Conservation (phyloP, 2,113 vertebrate species). For the Pelmatolapia mariae region DNA sequence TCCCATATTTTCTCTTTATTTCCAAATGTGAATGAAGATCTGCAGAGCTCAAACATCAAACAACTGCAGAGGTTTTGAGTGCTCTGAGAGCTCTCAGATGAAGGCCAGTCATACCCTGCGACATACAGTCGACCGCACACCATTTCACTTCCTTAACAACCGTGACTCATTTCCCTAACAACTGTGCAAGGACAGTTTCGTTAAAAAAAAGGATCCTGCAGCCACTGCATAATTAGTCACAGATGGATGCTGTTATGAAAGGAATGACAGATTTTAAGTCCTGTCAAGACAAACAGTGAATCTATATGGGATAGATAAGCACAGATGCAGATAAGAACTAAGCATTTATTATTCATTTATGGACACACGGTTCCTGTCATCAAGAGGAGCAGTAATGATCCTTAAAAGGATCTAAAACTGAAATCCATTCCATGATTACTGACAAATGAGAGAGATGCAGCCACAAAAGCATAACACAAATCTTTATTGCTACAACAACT, state of each 20-base stretch:
- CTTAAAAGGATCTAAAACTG: background rate
- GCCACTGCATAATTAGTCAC: constrained; percentile 24
- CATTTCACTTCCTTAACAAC: constrained; percentile 74
- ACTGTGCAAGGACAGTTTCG: constrained; percentile 46
- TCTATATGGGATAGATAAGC: background rate
- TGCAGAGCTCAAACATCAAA: background rate
- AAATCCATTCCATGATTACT: background rate
- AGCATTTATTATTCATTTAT: background rate
- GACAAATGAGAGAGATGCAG: background rate
- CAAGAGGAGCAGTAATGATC: background rate
- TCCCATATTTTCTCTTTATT: background rate
- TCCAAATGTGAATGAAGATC: background rate
- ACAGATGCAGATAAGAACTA: background rate
- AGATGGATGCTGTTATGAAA: constrained; percentile 21
- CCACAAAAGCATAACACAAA: background rate
- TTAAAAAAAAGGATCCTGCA: constrained; percentile 29
- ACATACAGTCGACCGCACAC: constrained; percentile 58
- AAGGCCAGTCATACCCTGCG: constrained; percentile 45
- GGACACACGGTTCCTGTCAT: background rate
- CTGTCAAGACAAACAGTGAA: background rate
- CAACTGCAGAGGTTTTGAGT: background rate
- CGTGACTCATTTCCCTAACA: constrained; percentile 71
- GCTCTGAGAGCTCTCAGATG: background rate
- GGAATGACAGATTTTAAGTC: background rate
- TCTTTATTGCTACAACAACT: background rate